Evolutionary conservation across 2,113 vertebrate genomes (phyloP).

Genomic region (Plecotus auritus): DNA sequence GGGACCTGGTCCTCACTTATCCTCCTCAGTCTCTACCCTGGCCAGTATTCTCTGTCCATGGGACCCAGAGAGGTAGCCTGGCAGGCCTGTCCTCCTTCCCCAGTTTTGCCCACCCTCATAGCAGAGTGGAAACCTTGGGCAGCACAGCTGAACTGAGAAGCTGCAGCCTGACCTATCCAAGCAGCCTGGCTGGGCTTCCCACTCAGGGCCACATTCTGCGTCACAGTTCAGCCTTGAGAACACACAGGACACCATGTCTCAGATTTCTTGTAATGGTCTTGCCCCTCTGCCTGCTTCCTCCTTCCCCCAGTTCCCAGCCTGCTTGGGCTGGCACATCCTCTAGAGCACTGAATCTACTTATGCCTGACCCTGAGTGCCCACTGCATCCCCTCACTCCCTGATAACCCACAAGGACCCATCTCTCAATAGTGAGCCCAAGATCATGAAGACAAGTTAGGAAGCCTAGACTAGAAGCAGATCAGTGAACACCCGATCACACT

Average conservation of each 20-base stretch:
- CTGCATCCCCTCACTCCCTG: background rate
- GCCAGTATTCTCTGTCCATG: background rate
- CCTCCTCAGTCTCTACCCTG: background rate
- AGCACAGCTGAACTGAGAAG: background rate
- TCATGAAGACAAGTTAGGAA: background rate
- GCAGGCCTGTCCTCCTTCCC: background rate
- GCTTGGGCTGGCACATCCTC: background rate
- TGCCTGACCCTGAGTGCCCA: background rate
- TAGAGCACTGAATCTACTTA: background rate
- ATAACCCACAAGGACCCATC: accelerated
- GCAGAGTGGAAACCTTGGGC: background rate
- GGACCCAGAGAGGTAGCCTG: background rate
- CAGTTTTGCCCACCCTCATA: background rate
- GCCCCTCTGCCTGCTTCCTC: background rate
- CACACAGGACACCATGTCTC: background rate
- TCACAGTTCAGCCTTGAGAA: conserved; percentile 52
- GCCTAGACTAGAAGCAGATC: background rate
- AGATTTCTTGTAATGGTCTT: background rate
- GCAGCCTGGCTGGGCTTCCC: background rate
- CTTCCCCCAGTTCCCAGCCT: background rate
- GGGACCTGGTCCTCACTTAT: background rate
- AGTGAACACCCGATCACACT: background rate
- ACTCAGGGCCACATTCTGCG: conserved; percentile 31
- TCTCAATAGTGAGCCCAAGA: background rate
- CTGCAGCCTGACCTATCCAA: conserved; percentile 16